phyloP scores from a whole-genome alignment of 1,140 invertebrate species.

The Zeugodacus cucurbitae region DNA sequence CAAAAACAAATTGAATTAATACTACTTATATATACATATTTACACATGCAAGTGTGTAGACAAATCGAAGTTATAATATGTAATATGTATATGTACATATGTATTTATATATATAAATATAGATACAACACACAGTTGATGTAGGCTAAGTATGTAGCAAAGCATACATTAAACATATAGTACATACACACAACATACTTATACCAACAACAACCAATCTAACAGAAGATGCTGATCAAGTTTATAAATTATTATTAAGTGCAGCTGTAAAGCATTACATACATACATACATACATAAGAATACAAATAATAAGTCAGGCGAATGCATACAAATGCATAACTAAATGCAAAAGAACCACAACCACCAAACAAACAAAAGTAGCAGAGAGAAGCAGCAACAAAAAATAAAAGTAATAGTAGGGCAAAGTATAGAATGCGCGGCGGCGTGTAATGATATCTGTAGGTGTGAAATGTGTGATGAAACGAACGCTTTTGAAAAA shows the following conservation, averaged over 20 bases:
- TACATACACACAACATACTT: background rate
- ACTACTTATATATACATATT: background rate
- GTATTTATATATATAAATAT: slow-evolving; percentile 12
- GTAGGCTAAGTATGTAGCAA: slow-evolving; percentile 9
- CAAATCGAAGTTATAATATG: background rate
- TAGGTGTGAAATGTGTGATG: background rate
- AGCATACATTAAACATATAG: background rate
- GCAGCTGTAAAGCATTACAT: slow-evolving; percentile 23
- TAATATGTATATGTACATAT: background rate
- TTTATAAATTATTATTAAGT: slow-evolving; percentile 25
- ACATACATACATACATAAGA: background rate
- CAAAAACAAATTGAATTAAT: background rate
- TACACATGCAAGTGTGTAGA: background rate
- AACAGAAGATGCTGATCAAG: slow-evolving; percentile 36
- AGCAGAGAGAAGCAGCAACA: background rate
- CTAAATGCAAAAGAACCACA: background rate
- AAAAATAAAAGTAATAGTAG: background rate
- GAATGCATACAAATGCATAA: background rate
- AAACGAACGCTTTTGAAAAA: background rate
- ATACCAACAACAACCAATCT: slow-evolving; percentile 13
- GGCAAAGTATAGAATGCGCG: background rate
- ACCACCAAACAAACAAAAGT: slow-evolving; percentile 16
- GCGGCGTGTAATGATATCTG: background rate
- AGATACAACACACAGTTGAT: background rate
- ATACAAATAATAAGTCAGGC: background rate